These are phyloP conservation scores for Diadegma fenestrale DNA, from an alignment of 2,888 invertebrate species.

Conservation along the genomic window DNA sequence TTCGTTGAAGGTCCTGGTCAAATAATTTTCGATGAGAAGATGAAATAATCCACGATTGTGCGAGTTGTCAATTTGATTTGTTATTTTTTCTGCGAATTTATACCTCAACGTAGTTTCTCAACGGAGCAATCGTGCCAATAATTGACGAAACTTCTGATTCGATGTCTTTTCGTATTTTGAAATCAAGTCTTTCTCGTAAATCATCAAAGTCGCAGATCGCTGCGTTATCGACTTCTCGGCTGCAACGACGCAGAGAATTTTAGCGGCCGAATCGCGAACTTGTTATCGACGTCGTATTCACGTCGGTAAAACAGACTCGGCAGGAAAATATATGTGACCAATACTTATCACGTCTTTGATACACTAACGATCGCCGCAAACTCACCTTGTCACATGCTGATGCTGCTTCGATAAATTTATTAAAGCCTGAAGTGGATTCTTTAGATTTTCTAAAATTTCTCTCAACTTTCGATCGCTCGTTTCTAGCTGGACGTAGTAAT, in stretches of 20 bases:
- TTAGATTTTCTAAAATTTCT: slow-evolving; percentile 65
- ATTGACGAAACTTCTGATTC: slow-evolving; percentile 75
- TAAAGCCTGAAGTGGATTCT: slow-evolving; percentile 70
- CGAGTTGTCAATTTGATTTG: background rate
- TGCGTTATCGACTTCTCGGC: slow-evolving; percentile 74
- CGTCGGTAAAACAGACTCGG: slow-evolving; percentile 28
- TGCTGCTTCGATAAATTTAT: slow-evolving; percentile 78
- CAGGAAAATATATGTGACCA: background rate
- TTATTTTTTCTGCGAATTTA: background rate
- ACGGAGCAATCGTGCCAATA: slow-evolving; percentile 63
- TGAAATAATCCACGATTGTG: background rate
- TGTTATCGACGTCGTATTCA: background rate
- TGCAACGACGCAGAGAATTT: slow-evolving; percentile 71
- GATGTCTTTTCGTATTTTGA: slow-evolving; percentile 78
- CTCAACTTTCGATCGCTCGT: slow-evolving; percentile 73
- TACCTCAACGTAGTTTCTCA: slow-evolving; percentile 78
- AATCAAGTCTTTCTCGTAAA: slow-evolving; percentile 76
- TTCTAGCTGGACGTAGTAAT: slow-evolving; percentile 75
- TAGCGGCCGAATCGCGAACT: slow-evolving; percentile 29
- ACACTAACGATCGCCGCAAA: slow-evolving; percentile 18
- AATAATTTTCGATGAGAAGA: background rate
- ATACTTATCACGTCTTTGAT: background rate
- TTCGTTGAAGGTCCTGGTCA: slow-evolving; percentile 76
- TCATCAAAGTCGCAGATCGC: slow-evolving; percentile 73
- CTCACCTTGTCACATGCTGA: slow-evolving; percentile 74